These are phyloP conservation scores for Anabacerthia variegaticeps DNA, from an alignment of 2,797 vertebrate genomes.

Conservation along the genomic window DNA sequence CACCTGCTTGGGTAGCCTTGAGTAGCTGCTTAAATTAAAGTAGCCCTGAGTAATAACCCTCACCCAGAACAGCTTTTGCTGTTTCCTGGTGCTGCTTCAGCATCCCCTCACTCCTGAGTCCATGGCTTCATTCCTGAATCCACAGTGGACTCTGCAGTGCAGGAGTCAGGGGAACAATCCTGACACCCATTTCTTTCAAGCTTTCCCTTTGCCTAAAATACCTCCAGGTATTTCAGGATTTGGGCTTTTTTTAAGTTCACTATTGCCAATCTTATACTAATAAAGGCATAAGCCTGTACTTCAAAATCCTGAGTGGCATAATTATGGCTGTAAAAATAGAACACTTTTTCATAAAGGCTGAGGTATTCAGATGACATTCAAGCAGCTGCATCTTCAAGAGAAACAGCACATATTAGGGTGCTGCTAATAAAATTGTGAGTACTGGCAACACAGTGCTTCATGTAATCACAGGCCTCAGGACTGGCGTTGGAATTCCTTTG, in stretches of 20 bases:
- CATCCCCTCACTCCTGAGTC: neutral
- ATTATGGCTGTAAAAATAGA: constrained; percentile 68
- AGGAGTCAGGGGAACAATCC: neutral
- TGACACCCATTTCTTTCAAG: neutral
- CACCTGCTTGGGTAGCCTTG: neutral
- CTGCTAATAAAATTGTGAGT: constrained; percentile 53
- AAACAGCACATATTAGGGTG: constrained; percentile 54
- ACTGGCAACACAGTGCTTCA: constrained; percentile 35
- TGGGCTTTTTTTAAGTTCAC: constrained; percentile 53
- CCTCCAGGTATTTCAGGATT: constrained; percentile 53
- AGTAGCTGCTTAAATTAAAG: neutral
- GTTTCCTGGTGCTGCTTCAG: neutral
- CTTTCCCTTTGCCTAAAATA: constrained; percentile 47
- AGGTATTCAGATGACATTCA: constrained; percentile 71
- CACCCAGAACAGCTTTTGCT: neutral
- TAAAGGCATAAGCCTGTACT: constrained; percentile 64
- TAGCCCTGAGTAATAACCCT: neutral
- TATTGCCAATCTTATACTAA: constrained; percentile 54
- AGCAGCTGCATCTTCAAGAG: constrained; percentile 67
- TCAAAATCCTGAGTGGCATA: constrained; percentile 64
- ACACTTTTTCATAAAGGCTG: constrained; percentile 67
- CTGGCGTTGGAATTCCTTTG: neutral
- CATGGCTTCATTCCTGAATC: neutral
- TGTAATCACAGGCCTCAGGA: neutral
- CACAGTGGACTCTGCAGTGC: neutral